Evolutionary conservation across 2,888 invertebrate genomes (phyloP).

Genomic region (Drosophila peninsularis): DNA sequence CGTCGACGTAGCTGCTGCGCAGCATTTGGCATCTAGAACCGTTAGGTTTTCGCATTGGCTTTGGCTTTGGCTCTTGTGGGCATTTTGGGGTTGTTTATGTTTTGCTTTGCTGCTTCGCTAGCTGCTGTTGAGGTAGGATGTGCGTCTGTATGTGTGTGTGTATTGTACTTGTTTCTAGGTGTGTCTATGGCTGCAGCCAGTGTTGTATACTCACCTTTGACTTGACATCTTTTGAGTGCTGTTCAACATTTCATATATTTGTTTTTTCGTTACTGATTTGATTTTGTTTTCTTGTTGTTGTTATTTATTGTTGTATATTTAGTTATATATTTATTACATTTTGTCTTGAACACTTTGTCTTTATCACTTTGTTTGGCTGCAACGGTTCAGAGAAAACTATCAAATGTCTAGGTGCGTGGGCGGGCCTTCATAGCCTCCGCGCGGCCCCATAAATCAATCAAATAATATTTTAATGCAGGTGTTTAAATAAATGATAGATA

Average conservation of each 20-base stretch:
- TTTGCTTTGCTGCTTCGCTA: conserved; percentile 64
- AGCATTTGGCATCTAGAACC: conserved; percentile 21
- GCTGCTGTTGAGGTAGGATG: conserved; percentile 72
- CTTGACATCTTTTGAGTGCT: conserved; percentile 48
- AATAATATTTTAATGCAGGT: conserved; percentile 65
- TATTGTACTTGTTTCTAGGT: conserved; percentile 36
- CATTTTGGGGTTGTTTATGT: conserved; percentile 76
- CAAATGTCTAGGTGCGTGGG: conserved; percentile 56
- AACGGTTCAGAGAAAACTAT: conserved; percentile 51
- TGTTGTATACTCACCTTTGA: conserved; percentile 67
- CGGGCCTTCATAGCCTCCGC: conserved; percentile 1
- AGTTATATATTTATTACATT: conserved; percentile 67
- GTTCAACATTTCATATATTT: conserved; percentile 22
- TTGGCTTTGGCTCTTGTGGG: conserved; percentile 43
- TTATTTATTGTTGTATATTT: conserved; percentile 50
- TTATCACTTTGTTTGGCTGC: conserved; percentile 75
- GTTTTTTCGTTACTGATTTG: conserved; percentile 27
- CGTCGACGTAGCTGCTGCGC: conserved; percentile 16
- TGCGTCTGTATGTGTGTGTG: conserved; percentile 6
- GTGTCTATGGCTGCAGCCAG: conserved; percentile 45
- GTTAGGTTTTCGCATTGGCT: conserved; percentile 34
- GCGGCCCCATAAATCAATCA: conserved; percentile 55
- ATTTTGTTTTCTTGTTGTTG: conserved; percentile 21
- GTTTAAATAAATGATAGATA: conserved; percentile 18
- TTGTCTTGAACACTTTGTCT: conserved; percentile 78